A percentile compares a stretch with the other conserved stretches of the same genome.
These are phyloP conservation scores for Tyrophagus putrescentiae DNA, from an alignment of 1,140 invertebrate species.

Conservation along the genomic window DNA sequence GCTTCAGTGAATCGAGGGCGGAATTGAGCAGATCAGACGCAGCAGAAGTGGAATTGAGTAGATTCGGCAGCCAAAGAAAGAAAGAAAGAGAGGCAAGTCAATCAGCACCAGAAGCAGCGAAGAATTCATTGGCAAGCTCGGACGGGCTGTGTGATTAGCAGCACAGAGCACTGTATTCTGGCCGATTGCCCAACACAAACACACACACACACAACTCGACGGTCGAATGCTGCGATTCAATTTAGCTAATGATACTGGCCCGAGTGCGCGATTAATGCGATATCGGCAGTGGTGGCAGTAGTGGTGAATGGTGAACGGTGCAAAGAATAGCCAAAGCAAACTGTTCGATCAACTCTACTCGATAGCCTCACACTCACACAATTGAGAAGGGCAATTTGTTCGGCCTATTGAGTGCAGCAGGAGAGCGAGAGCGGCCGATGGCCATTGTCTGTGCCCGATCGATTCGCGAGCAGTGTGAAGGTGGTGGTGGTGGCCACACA, in stretches of 20 bases:
- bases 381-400: neutral
- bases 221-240: too few relatives aligned
- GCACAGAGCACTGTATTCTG: too few relatives aligned
- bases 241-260: slow-evolving; percentile 8
- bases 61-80: neutral
- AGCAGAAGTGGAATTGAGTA: neutral
- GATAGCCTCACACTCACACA: too few relatives aligned
- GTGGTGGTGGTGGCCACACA: neutral
- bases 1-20: neutral
- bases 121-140: too few relatives aligned
- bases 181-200: too few relatives aligned
- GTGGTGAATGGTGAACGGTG: too few relatives aligned
- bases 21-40: neutral
- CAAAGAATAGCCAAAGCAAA: too few relatives aligned
- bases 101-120: neutral
- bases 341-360: too few relatives aligned
- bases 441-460: neutral
- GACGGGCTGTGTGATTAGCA: too few relatives aligned
- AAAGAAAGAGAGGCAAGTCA: neutral
- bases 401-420: neutral
- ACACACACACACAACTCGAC: too few relatives aligned
- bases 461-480: neutral
- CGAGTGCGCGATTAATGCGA: slow-evolving; percentile 1
- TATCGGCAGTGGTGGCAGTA: too few relatives aligned
- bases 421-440: too few relatives aligned